Evolutionary conservation across 2,113 vertebrate genomes (phyloP).

Genomic region (Erythrocercus mccallii): DNA sequence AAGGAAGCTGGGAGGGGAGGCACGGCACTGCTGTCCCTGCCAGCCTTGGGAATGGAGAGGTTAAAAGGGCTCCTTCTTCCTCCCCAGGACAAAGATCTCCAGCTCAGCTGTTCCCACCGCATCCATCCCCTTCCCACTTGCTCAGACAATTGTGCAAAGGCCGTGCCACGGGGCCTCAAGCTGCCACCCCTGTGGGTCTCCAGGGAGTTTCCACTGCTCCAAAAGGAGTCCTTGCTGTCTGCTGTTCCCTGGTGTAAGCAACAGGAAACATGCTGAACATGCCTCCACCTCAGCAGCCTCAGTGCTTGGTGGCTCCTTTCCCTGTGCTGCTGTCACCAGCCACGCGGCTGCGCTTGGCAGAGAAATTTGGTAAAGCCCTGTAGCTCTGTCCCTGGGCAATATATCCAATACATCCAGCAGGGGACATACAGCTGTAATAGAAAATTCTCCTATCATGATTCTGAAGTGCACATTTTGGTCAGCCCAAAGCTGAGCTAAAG

Average conservation of each 20-base stretch:
- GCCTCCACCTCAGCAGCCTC: background rate
- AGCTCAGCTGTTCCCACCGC: background rate
- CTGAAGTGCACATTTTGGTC: background rate
- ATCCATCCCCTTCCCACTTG: rapidly evolving
- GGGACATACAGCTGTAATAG: rapidly evolving
- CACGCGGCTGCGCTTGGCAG: rapidly evolving
- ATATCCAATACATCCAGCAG: background rate
- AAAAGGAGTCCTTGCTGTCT: background rate
- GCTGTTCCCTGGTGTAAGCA: background rate
- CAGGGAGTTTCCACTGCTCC: background rate
- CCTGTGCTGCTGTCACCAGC: rapidly evolving
- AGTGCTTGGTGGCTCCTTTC: background rate
- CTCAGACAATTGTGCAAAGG: background rate
- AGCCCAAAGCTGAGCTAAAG: background rate
- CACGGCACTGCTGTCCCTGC: background rate
- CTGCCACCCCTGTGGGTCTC: background rate
- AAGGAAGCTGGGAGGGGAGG: conserved; percentile 30
- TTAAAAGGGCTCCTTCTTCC: conserved; percentile 2
- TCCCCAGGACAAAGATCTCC: background rate
- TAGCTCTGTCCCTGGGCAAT: too few species aligned
- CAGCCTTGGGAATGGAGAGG: background rate
- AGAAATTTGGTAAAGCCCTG: background rate
- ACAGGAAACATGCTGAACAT: background rate
- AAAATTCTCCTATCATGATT: background rate
- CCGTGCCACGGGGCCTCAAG: rapidly evolving